Percentiles rank a stretch among this genome's conserved stretches.
These are phyloP conservation scores for Neoseiulus cucumeris DNA, from an alignment of 1,140 invertebrate genomes.

Conservation along the genomic window DNA sequence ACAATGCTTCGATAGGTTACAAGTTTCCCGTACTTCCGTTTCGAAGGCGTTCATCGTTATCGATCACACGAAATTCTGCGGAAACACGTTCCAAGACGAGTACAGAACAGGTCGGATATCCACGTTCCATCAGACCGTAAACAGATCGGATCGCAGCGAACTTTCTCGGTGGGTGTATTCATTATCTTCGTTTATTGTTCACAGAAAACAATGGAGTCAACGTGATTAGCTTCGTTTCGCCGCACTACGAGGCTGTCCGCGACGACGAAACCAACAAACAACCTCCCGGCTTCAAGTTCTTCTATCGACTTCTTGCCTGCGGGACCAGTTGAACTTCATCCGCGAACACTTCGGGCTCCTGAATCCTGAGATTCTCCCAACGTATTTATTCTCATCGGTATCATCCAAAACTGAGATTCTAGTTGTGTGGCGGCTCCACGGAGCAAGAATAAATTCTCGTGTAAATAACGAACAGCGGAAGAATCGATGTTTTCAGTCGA, in stretches of 20 bases:
- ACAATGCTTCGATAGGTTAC: background rate
- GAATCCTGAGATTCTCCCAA: too few species aligned
- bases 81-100: background rate
- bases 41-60: background rate
- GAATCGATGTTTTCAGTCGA: too few species aligned
- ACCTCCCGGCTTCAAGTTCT: conserved; percentile 3
- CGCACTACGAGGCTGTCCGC: background rate
- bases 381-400: too few species aligned
- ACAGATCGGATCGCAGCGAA: background rate
- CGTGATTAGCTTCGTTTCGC: conserved; percentile 4
- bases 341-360: too few species aligned
- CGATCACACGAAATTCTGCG: background rate
- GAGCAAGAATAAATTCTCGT: too few species aligned
- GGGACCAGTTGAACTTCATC: background rate
- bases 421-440: too few species aligned
- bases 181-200: background rate
- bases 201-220: conserved; percentile 2
- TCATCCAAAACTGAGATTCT: too few species aligned
- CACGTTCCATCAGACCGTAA: background rate
- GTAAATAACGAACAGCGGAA: too few species aligned
- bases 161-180: background rate
- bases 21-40: background rate
- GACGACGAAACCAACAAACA: background rate
- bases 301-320: background rate
- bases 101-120: background rate